Base-by-base conservation (phyloP, 2,888 invertebrate species). In the Caenorhabditis virilis region DNA sequence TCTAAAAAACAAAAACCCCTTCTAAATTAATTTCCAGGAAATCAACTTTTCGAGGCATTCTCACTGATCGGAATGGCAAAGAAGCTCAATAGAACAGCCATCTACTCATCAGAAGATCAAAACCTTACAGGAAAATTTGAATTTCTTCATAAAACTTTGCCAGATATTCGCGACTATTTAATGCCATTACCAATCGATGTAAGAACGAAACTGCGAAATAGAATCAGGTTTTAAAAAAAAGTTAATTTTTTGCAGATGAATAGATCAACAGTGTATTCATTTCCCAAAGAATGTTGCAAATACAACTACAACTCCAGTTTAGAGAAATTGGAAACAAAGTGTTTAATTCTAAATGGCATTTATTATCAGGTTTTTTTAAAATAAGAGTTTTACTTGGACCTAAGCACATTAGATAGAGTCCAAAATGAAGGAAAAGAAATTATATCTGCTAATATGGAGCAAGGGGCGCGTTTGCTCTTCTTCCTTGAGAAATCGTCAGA, bases 311-410 rank as follows among this genome's bases (percentile, higher is more conserved):
- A 46, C n/a, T 46, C 45, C 6, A 22, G 53, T 27, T 41, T 64
- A 15, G 20, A 16, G 4, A 58, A 58, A 38, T 58, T 58, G 23
- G 46, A 64, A 15, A 25, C 46, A 1, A 55, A 58, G 30, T 58
- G n/a, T 27, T 22, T 63, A 0, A 16, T 55, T 1, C 20, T 58
- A 22, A 27, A 54, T 20, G 64, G 64, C 1, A 18, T 16, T 11
- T 64, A 58, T 35, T 64, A 58, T 30, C 63, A 63, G 49, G 63
- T 63, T 38, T 38, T 16, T 35, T n/a, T 2, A n/a, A n/a, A n/a
- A n/a, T n/a, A n/a, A n/a, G n/a, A n/a, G n/a, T n/a, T n/a, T n/a
- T n/a, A n/a, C n/a, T n/a, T n/a, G n/a, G n/a, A n/a, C n/a, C n/a
- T n/a, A n/a, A n/a, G n/a, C n/a, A n/a, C n/a, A n/a, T n/a, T n/a